A percentile compares a stretch with the other conserved stretches of the same genome.
These are phyloP conservation scores for Spea hammondii DNA, from an alignment of 2,797 vertebrate genomes.

Conservation along the genomic window DNA sequence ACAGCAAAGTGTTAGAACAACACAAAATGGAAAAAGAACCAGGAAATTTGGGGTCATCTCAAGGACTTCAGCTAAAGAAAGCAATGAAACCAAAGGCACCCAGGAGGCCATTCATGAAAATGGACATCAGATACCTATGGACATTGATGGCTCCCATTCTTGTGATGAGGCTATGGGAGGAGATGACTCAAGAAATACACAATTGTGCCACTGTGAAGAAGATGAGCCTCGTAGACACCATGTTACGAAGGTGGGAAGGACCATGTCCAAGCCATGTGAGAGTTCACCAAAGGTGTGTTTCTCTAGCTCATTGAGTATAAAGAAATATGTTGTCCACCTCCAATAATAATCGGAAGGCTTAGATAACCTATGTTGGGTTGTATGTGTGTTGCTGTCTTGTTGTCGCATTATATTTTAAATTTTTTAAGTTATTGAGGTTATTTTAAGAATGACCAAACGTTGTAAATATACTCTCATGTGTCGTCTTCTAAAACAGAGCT, in stretches of 20 bases:
- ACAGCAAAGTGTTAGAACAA: slow-evolving; percentile 59
- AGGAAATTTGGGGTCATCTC: slow-evolving; percentile 91
- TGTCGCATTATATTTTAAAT: neutral
- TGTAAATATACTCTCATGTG: no score
- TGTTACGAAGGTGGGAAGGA: slow-evolving; percentile 68
- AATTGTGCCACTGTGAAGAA: slow-evolving; percentile 57
- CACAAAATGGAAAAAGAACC: slow-evolving; percentile 79
- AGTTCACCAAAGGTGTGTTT: slow-evolving; percentile 74
- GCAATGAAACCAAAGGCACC: slow-evolving; percentile 64
- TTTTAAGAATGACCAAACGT: no score
- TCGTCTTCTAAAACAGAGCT: no score
- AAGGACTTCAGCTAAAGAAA: slow-evolving; percentile 69
- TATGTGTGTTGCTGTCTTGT: neutral
- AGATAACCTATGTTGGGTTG: neutral
- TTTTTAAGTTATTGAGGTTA: no score
- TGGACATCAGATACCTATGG: slow-evolving; percentile 66
- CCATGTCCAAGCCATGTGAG: slow-evolving; percentile 70
- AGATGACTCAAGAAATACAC: slow-evolving; percentile 42
- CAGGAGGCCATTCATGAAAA: slow-evolving; percentile 65
- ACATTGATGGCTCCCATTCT: slow-evolving; percentile 61
- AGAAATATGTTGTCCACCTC: neutral
- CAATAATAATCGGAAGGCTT: neutral
- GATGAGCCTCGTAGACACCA: slow-evolving; percentile 60
- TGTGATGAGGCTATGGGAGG: slow-evolving; percentile 61
- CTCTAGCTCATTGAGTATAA: neutral